These are phyloP conservation scores for Melinopterus prodromus DNA, from an alignment of 2,888 invertebrate species.

Conservation along the genomic window DNA sequence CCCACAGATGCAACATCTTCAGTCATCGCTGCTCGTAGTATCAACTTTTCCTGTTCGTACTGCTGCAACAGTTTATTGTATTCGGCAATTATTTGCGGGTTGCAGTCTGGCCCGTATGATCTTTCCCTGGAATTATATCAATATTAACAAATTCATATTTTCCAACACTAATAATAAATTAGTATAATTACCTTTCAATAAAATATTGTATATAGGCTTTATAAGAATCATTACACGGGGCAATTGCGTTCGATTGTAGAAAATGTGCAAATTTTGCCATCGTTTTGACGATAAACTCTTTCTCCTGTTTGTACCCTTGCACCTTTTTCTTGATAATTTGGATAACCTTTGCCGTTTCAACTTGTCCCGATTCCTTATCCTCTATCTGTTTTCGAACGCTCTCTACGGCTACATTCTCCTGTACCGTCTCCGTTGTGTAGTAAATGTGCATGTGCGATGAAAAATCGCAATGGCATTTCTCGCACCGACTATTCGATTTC, in stretches of 20 bases:
- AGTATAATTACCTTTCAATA: constrained; percentile 49
- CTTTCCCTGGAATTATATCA: constrained; percentile 40
- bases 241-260: constrained; percentile 53
- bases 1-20: background rate
- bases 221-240: constrained; percentile 54
- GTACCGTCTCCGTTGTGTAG: constrained; percentile 51
- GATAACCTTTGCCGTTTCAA: constrained; percentile 45
- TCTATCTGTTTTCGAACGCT: constrained; percentile 47
- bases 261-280: constrained; percentile 56
- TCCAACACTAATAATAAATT: background rate
- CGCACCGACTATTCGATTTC: constrained; percentile 45
- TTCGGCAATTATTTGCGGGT: constrained; percentile 34
- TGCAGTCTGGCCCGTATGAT: constrained; percentile 31
- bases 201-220: constrained; percentile 52
- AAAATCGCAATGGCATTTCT: constrained; percentile 51
- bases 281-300: constrained; percentile 46
- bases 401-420: constrained; percentile 47
- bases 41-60: constrained; percentile 41
- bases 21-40: constrained; percentile 35
- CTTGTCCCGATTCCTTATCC: constrained; percentile 36
- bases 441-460: constrained; percentile 55
- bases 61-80: constrained; percentile 39
- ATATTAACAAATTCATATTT: background rate
- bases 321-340: constrained; percentile 40
- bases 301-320: constrained; percentile 47